These are phyloP conservation scores for Taeniopygia guttata DNA, from an alignment of 2,797 vertebrate species.

Conservation along the genomic window DNA sequence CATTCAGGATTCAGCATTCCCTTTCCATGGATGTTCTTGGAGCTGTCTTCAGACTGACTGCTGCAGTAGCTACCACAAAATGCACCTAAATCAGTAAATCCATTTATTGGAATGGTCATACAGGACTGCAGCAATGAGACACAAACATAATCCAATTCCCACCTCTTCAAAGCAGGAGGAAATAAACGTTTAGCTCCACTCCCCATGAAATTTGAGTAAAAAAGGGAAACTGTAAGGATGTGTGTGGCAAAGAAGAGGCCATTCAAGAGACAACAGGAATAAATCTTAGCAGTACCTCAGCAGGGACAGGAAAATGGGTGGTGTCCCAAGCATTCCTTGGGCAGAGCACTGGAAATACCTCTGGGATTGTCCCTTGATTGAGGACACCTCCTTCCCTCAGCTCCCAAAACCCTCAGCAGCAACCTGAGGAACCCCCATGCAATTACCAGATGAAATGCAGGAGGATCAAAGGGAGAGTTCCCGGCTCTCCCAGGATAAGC, in stretches of 20 bases:
- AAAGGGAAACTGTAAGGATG: neutral
- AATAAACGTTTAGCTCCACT: no score
- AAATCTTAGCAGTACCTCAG: neutral
- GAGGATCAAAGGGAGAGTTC: constrained; percentile 45
- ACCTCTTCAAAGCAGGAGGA: no score
- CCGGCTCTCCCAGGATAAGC: constrained; percentile 15
- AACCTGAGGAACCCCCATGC: constrained; percentile 4
- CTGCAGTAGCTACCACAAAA: no score
- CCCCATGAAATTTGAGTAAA: neutral
- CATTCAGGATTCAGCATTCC: no score
- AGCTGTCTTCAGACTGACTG: no score
- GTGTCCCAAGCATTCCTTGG: neutral
- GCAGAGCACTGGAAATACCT: neutral
- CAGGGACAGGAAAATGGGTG: neutral
- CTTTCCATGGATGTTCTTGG: no score
- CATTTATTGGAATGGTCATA: no score
- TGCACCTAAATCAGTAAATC: no score
- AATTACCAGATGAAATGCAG: constrained; percentile 16
- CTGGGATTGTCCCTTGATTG: neutral
- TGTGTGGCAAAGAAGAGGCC: neutral
- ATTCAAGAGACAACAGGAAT: neutral
- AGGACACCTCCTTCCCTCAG: neutral
- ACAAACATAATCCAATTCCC: no score
- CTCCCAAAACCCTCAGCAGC: neutral
- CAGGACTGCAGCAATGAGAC: no score